A percentile compares a stretch with the other conserved stretches of the same genome.
phyloP scores from a whole-genome alignment of 2,113 vertebrate species.

The Hassar affinis region DNA sequence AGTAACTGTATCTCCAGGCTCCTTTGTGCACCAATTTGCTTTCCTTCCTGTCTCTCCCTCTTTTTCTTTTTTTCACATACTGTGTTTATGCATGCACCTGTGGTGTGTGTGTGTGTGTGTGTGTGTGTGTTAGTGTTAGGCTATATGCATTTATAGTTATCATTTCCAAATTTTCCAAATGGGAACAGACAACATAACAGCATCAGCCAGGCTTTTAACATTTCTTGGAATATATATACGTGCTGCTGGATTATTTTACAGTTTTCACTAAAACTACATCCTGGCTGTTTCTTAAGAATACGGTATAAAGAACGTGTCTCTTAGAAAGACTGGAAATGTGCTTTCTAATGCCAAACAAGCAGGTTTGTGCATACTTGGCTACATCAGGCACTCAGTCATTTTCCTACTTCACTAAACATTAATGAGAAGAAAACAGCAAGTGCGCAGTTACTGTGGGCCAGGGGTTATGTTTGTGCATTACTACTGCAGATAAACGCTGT shows the following conservation, averaged over 20 bases:
- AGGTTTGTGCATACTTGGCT: conserved; percentile 54
- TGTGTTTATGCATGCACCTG: conserved; percentile 8
- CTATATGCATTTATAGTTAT: conserved; percentile 50
- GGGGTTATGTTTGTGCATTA: not conserved
- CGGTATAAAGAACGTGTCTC: conserved; percentile 33
- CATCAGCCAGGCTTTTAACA: conserved; percentile 35
- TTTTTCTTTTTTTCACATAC: not conserved
- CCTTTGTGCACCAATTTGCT: conserved; percentile 50
- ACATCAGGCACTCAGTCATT: conserved; percentile 4
- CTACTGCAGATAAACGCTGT: not conserved
- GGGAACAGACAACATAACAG: conserved; percentile 57
- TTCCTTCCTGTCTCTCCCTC: conserved; percentile 27
- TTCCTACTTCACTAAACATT: not conserved
- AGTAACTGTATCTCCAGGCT: conserved; percentile 51
- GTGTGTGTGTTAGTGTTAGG: conserved; percentile 29
- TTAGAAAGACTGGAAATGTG: conserved; percentile 31
- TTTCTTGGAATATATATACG: conserved; percentile 47
- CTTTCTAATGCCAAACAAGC: conserved; percentile 53
- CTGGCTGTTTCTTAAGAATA: conserved; percentile 56
- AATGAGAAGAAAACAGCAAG: conserved; percentile 18
- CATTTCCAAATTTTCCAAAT: conserved; percentile 53
- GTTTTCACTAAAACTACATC: conserved; percentile 52
- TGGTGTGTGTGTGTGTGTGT: not conserved
- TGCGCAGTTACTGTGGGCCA: not conserved
- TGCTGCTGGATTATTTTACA: conserved; percentile 53